Conservation (phyloP, 2,113 vertebrate species). For the Lophochroa leadbeateri region DNA sequence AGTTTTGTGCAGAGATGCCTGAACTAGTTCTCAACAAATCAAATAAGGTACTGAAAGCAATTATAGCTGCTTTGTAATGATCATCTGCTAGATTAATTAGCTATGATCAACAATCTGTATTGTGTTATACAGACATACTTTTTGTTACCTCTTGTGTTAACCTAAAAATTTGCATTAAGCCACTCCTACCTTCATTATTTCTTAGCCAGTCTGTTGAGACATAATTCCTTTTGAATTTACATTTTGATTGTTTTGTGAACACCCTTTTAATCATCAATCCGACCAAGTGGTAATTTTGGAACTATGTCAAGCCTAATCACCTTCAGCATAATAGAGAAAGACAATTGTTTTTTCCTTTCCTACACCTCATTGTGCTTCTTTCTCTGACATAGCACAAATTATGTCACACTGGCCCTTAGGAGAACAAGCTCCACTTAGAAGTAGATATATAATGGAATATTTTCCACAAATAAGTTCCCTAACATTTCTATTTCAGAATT, state of each 20-base stretch:
- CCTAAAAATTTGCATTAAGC: background rate
- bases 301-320: background rate
- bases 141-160: background rate
- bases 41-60: background rate
- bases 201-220: background rate
- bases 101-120: background rate
- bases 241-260: background rate
- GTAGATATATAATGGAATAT: background rate
- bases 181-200: background rate
- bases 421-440: background rate
- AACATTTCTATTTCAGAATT: conserved; percentile 4
- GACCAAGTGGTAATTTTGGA: background rate
- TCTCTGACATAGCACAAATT: background rate
- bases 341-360: background rate
- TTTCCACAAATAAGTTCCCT: background rate
- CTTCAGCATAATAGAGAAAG: background rate
- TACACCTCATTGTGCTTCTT: background rate
- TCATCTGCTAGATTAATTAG: background rate
- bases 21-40: background rate
- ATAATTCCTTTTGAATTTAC: background rate
- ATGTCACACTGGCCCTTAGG: background rate
- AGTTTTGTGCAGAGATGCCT: background rate
- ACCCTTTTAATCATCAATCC: background rate
- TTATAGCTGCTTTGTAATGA: background rate
- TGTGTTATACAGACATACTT: background rate